Conservation (phyloP, 64 coral and sea anemone genomes). For the Dendrophyllia cribrosa region DNA sequence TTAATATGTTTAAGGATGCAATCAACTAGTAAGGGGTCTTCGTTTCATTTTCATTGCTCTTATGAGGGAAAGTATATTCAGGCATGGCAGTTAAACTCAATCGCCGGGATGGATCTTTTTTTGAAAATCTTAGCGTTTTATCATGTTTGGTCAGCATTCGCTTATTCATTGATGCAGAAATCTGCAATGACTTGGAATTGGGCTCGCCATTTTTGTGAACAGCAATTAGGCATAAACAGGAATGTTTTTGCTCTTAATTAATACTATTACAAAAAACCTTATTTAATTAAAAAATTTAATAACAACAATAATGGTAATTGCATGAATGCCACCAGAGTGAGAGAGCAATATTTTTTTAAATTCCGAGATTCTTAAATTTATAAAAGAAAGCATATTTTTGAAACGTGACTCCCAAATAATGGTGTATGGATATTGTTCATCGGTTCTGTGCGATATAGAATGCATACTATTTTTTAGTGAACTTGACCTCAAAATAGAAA, state of each 20-base stretch:
- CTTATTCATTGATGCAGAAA: not conserved
- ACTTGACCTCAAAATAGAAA: not conserved
- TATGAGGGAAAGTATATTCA: not conserved
- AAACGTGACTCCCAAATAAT: conserved; percentile 6
- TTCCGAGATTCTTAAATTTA: not conserved
- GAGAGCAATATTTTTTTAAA: not conserved
- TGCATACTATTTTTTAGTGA: not conserved
- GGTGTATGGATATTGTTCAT: not conserved
- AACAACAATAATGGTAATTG: not conserved
- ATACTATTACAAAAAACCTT: not conserved
- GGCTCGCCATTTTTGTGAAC: conserved; percentile 13
- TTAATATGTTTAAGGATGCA: not conserved
- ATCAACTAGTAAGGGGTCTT: not conserved
- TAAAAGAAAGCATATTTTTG: not conserved
- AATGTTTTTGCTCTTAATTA: conserved; percentile 10
- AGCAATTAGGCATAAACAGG: not conserved
- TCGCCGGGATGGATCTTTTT: not conserved
- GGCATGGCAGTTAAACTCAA: not conserved
- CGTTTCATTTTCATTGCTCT: not conserved
- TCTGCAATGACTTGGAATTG: not conserved
- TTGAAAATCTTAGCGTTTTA: not conserved
- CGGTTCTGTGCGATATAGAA: not conserved
- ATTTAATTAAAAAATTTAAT: not conserved
- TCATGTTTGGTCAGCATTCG: not conserved
- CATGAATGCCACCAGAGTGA: not conserved